Percentiles rank a stretch among this genome's conserved stretches.
phyloP scores from a whole-genome alignment of 2,797 vertebrate genomes.

The Silurus lanzhouensis region DNA sequence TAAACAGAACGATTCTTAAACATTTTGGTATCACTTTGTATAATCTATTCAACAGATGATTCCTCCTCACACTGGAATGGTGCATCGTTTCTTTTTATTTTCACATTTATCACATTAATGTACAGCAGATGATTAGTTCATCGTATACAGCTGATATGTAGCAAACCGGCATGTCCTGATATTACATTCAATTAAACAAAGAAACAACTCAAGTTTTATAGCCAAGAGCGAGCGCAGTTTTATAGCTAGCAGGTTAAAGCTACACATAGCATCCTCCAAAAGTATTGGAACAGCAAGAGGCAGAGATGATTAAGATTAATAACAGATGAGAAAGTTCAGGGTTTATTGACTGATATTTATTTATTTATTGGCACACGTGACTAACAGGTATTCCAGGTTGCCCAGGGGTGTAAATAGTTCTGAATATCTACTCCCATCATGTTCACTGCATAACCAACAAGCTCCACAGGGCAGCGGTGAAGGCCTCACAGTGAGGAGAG shows the following conservation, averaged over 20 bases:
- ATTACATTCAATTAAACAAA: neutral
- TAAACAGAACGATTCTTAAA: no score
- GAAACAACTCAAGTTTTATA: neutral
- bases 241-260: neutral
- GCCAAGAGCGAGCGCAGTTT: neutral
- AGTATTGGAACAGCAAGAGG: neutral
- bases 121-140: neutral
- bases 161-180: conserved; percentile 2
- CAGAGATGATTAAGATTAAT: no score
- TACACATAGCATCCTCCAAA: neutral
- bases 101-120: neutral
- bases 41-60: no score
- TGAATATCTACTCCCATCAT: neutral
- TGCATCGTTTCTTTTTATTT: neutral
- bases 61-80: neutral
- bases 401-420: neutral
- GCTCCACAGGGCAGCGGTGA: neutral
- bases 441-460: neutral
- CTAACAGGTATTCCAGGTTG: neutral
- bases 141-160: neutral
- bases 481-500: neutral
- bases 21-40: no score
- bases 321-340: no score
- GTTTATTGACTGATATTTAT: neutral
- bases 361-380: neutral